Conservation (phyloP, 2,113 vertebrate genomes). For the Grammomys surdaster region DNA sequence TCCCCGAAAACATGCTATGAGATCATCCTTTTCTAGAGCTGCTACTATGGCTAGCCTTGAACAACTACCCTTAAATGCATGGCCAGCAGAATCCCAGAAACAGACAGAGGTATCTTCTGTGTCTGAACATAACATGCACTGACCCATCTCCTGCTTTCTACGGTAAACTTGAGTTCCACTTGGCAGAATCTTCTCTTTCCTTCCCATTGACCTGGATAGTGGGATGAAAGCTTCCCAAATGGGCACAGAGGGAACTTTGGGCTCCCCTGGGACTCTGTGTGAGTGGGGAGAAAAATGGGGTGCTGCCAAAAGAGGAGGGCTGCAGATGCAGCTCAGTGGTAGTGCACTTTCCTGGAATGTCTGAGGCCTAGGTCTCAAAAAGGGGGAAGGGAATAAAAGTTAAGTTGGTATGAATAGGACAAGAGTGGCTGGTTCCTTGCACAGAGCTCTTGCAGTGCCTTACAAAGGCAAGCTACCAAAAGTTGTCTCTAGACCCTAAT, state of each 20-base stretch:
- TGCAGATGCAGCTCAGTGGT: not conserved
- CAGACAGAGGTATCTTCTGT: slow-evolving; percentile 19
- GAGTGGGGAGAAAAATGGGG: not conserved
- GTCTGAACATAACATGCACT: not conserved
- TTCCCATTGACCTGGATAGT: slow-evolving; percentile 28
- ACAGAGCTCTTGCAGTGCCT: not conserved
- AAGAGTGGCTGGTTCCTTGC: slow-evolving; percentile 2
- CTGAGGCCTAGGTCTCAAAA: not conserved
- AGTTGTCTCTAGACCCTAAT: slow-evolving; percentile 69
- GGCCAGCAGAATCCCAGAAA: not conserved
- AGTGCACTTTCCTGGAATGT: not conserved
- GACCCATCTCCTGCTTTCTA: slow-evolving; percentile 14
- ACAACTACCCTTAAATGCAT: not conserved
- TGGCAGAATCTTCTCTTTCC: slow-evolving; percentile 57
- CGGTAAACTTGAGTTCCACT: slow-evolving; percentile 50
- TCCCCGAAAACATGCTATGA: not conserved
- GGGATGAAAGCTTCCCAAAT: slow-evolving; percentile 6
- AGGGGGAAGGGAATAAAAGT: not conserved
- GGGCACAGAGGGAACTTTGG: not conserved
- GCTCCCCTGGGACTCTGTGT: slow-evolving; percentile 27
- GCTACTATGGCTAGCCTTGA: not conserved
- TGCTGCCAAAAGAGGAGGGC: not conserved
- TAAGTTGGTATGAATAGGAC: not conserved
- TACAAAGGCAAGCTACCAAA: slow-evolving; percentile 60
- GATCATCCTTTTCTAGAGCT: not conserved